Evolutionary conservation across 2,113 vertebrate species (phyloP).

Genomic region (Takifugu flavidus): DNA sequence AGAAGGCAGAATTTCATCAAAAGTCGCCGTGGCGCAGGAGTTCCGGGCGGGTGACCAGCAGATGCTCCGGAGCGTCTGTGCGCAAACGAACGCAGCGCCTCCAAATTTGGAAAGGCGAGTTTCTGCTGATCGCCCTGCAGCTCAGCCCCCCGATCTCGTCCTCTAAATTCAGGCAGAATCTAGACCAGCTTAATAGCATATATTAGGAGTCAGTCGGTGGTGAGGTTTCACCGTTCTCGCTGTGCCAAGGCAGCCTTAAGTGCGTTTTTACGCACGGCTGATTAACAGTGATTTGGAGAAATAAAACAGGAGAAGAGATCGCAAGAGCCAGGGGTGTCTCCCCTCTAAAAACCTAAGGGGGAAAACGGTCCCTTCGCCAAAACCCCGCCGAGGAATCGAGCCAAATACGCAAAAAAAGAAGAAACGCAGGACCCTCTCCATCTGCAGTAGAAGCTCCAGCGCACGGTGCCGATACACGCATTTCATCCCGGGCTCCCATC

Average conservation of each 20-base stretch:
- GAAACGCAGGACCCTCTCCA: conserved; percentile 57
- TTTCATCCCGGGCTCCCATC: conserved; percentile 17
- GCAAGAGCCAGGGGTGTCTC: conserved; percentile 55
- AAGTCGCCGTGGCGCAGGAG: conserved; percentile 17
- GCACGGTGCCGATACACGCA: conserved; percentile 21
- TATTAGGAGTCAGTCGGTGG: not conserved
- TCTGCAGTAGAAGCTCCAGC: conserved; percentile 60
- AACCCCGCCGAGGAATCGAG: conserved; percentile 68
- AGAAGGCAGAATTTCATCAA: not conserved
- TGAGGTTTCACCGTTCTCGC: not conserved
- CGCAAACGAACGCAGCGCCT: conserved; percentile 30
- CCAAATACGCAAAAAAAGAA: conserved; percentile 78
- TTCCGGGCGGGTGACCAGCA: conserved; percentile 28
- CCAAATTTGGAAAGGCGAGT: conserved; percentile 35
- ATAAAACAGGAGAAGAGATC: conserved; percentile 35
- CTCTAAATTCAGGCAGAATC: not conserved
- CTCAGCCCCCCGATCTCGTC: not conserved
- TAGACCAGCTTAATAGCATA: too few relatives aligned
- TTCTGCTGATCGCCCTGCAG: conserved; percentile 13
- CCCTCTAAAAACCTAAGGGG: conserved; percentile 71
- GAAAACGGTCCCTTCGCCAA: conserved; percentile 81
- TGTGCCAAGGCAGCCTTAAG: conserved; percentile 26
- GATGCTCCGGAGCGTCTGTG: conserved; percentile 33
- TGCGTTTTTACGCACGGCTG: conserved; percentile 35
- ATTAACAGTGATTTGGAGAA: conserved; percentile 8